phyloP scores from a whole-genome alignment of 1,140 invertebrate species.

The Linepithema humile region DNA sequence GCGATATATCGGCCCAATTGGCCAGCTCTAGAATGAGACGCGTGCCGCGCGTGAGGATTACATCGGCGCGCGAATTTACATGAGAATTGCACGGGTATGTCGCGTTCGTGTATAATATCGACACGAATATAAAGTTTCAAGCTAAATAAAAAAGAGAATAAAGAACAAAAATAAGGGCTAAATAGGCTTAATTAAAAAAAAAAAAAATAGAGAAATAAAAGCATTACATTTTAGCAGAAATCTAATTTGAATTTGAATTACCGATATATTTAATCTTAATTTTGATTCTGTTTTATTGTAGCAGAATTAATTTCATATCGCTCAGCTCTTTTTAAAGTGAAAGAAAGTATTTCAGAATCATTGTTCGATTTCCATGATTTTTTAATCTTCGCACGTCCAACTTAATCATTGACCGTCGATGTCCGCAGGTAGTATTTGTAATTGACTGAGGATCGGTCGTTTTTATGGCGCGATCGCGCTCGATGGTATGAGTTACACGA shows the following conservation, averaged over 20 bases:
- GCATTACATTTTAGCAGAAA: not conserved
- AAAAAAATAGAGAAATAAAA: too few relatives aligned
- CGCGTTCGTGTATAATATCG: not conserved
- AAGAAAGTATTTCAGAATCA: too few relatives aligned
- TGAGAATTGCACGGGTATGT: slow-evolving; percentile 3
- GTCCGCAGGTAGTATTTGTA: not conserved
- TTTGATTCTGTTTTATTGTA: too few relatives aligned
- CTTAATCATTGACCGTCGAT: not conserved
- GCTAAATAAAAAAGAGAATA: not conserved
- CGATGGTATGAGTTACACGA: slow-evolving; percentile 25
- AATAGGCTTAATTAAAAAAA: not conserved
- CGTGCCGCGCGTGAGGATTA: slow-evolving; percentile 26
- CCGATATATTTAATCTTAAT: not conserved
- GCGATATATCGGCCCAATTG: slow-evolving; percentile 31
- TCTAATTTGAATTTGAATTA: not conserved
- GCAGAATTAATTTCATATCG: too few relatives aligned
- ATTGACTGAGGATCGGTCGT: slow-evolving; percentile 13
- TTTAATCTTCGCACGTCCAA: not conserved
- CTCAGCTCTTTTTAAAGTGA: too few relatives aligned
- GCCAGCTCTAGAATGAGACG: not conserved
- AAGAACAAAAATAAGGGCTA: too few relatives aligned
- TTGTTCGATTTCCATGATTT: not conserved
- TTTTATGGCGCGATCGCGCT: slow-evolving; percentile 9
- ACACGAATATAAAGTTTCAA: not conserved
- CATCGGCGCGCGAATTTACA: slow-evolving; percentile 24